Evolutionary conservation across 2,113 vertebrate species (phyloP), one percentile per base, ranked within the genome.

Genomic region (Mola mola): DNA sequence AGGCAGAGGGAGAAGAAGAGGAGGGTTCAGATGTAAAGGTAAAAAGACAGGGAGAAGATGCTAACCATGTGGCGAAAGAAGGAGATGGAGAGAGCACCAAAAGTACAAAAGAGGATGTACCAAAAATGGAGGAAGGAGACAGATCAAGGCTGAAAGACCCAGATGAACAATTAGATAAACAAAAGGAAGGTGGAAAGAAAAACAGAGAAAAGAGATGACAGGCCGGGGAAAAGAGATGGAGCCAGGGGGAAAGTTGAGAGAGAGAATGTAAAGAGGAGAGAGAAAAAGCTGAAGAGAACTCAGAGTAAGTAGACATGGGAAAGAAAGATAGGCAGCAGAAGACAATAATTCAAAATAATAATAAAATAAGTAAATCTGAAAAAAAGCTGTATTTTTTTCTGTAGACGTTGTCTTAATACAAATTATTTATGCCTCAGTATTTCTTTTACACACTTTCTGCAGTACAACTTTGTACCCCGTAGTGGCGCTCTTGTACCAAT

Each of bases 1-100:
- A 88, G 40, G 85, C 79, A 47, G 81, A 87, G 22, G 82, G 81
- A 40, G 71, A 86, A 21, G 65, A 84, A 55, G 79, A 84, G 31
- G 70, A 78, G 24, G 75, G 52, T 51, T 61, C 53, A 10, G 21
- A 66, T 12, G 13, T 26, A 37, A 72, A 67, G 44, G 15, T 3
- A 6, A 25, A 37, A 19, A 51, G 64, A 53, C 66, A 68, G 13
- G 50, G 44, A 46, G 62, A 78, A 5, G 70, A 69, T 19, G 42
- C 50, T 6, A 60, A 72, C 29, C 64, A 77, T 8, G 64, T 88
- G 26, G 38, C 51, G 40, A 77, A 88, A 29, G 78, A 88, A 12
- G 77, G 73, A 17, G 73, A 82, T 19, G 76, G 60, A 56, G 71
- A 87, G 34, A 82, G 83, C 61, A 74, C 64, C 8, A 78, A 78